A percentile compares a stretch with the other conserved stretches of the same genome.
These are phyloP conservation scores for Procambarus virginalis DNA, from an alignment of 1,140 invertebrate species.

Conservation along the genomic window DNA sequence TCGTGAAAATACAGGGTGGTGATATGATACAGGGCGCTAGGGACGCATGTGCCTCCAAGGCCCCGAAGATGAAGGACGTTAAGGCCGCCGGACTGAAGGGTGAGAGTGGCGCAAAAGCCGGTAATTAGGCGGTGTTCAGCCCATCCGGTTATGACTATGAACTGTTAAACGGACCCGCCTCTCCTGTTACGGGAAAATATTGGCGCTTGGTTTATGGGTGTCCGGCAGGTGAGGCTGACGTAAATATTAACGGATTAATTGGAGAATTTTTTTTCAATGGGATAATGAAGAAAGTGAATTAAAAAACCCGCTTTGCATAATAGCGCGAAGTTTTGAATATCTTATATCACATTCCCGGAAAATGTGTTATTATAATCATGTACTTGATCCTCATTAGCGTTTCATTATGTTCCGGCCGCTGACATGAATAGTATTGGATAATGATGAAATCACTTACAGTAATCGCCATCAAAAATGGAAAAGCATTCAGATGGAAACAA, in stretches of 20 bases:
- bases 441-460: background rate
- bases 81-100: background rate
- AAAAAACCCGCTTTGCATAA: conserved; percentile 50
- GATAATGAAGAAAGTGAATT: conserved; percentile 51
- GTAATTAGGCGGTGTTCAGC: conserved; percentile 41
- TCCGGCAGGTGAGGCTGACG: conserved; percentile 44
- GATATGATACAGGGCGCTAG: conserved; percentile 41
- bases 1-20: conserved; percentile 54
- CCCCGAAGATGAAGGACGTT: background rate
- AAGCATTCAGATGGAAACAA: too few relatives aligned
- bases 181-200: conserved; percentile 63
- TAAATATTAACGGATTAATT: conserved; percentile 58
- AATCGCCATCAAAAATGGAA: background rate
- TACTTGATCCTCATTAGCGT: conserved; percentile 17
- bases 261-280: conserved; percentile 12
- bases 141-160: conserved; percentile 45
- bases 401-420: conserved; percentile 13
- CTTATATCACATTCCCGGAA: background rate
- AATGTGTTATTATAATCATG: conserved; percentile 10
- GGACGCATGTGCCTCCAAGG: background rate
- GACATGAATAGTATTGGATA: background rate
- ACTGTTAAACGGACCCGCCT: conserved; percentile 63
- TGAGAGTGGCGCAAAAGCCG: background rate
- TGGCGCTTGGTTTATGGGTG: conserved; percentile 46
- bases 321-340: background rate